Evolutionary conservation across 2,888 invertebrate genomes (phyloP).

Genomic region (Tiliacea citrago): DNA sequence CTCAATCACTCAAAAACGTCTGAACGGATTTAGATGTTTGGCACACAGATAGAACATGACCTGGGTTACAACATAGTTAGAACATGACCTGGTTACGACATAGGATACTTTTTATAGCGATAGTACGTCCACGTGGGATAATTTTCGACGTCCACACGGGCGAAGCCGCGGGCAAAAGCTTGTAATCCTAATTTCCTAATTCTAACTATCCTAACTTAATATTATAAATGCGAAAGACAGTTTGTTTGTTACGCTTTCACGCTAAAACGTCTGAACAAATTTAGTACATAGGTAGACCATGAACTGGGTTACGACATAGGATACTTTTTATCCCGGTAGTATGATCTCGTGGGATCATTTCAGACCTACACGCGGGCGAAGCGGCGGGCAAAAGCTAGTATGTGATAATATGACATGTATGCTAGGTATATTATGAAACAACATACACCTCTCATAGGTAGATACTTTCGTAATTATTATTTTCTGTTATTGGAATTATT

Average conservation of each 20-base stretch:
- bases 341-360: not conserved
- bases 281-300: not conserved
- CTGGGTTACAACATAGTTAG: too few relatives aligned
- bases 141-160: not conserved
- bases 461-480: not conserved
- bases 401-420: too few relatives aligned
- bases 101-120: not conserved
- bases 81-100: too few relatives aligned
- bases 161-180: not conserved
- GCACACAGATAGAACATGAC: not conserved
- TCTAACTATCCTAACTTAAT: too few relatives aligned
- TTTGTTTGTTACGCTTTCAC: too few relatives aligned
- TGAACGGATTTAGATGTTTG: not conserved
- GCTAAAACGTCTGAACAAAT: too few relatives aligned
- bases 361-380: not conserved
- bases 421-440: not conserved
- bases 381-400: not conserved
- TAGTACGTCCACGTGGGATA: not conserved
- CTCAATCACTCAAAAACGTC: not conserved
- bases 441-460: not conserved
- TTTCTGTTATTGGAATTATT: not conserved
- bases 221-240: too few relatives aligned
- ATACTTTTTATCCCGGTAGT: not conserved
- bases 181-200: too few relatives aligned
- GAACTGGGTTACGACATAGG: too few relatives aligned